Evolutionary conservation across 1,140 invertebrate genomes (phyloP).

Genomic region (Acarapis woodi): DNA sequence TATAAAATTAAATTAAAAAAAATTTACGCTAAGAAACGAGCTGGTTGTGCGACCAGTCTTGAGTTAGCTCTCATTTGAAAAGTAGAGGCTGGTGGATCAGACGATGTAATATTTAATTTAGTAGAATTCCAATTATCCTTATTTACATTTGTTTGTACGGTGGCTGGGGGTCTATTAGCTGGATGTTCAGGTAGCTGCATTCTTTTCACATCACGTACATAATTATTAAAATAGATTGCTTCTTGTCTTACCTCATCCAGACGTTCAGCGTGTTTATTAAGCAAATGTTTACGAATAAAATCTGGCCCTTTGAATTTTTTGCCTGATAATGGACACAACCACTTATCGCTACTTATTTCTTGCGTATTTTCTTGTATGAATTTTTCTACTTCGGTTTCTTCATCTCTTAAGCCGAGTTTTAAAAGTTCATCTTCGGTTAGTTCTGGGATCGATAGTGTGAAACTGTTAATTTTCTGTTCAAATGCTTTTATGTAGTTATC

Average conservation of each 20-base stretch:
- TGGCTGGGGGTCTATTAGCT: slow-evolving; percentile 21
- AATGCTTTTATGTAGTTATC: slow-evolving; percentile 45
- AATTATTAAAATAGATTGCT: slow-evolving; percentile 91
- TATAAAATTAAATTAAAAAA: slow-evolving; percentile 4
- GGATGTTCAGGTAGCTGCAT: slow-evolving; percentile 73
- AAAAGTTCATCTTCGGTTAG: slow-evolving; percentile 46
- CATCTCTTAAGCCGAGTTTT: slow-evolving; percentile 58
- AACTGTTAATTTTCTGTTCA: slow-evolving; percentile 62
- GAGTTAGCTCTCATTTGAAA: not conserved
- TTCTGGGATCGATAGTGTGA: slow-evolving; percentile 34
- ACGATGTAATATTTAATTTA: not conserved
- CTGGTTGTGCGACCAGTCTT: not conserved
- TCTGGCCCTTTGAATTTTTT: slow-evolving; percentile 99
- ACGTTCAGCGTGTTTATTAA: slow-evolving; percentile 88
- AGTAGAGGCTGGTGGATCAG: slow-evolving; percentile 6
- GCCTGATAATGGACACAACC: slow-evolving; percentile 87
- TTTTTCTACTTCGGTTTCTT: slow-evolving; percentile 64
- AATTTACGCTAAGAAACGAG: too few species aligned
- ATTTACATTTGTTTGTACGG: slow-evolving; percentile 2
- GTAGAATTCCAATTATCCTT: slow-evolving; percentile 6
- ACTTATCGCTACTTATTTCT: slow-evolving; percentile 77
- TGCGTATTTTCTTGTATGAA: slow-evolving; percentile 65
- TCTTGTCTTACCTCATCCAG: slow-evolving; percentile 87
- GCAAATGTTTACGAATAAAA: slow-evolving; percentile 93
- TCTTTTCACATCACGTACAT: slow-evolving; percentile 71